phyloP scores from a whole-genome alignment of 2,888 invertebrate genomes.

The Pristionchus maxplancki region DNA sequence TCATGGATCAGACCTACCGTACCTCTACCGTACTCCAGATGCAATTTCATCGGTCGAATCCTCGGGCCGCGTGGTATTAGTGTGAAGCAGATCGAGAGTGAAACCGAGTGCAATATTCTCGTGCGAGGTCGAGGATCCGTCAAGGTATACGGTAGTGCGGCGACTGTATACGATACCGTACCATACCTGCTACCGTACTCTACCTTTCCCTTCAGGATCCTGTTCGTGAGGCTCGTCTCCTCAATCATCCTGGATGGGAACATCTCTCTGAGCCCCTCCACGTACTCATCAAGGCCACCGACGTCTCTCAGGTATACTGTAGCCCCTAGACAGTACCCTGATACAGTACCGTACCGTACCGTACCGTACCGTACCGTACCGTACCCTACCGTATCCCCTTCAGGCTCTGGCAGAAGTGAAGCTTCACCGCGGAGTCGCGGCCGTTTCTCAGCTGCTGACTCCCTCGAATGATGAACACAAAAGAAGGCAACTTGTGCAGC shows the following conservation, averaged over 20 bases:
- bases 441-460: slow-evolving; percentile 95
- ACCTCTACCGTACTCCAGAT: neutral
- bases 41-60: slow-evolving; percentile 60
- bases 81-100: slow-evolving; percentile 69
- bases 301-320: slow-evolving; percentile 46
- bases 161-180: neutral
- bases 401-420: slow-evolving; percentile 84
- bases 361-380: neutral
- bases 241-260: slow-evolving; percentile 64
- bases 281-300: slow-evolving; percentile 66
- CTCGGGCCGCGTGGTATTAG: slow-evolving; percentile 74
- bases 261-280: slow-evolving; percentile 72
- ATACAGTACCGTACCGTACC: neutral
- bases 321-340: too few relatives aligned
- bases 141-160: slow-evolving; percentile 55
- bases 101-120: slow-evolving; percentile 65
- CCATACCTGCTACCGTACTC: slow-evolving; percentile 13
- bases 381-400: neutral
- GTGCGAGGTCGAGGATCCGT: slow-evolving; percentile 70
- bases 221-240: slow-evolving; percentile 61
- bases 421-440: slow-evolving; percentile 93
- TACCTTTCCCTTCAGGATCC: slow-evolving; percentile 55
- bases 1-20: neutral
- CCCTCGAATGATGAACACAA: slow-evolving; percentile 99
- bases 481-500: slow-evolving; percentile 95